Conservation (phyloP, 1,140 invertebrate species). For the Drepana arcuata region DNA sequence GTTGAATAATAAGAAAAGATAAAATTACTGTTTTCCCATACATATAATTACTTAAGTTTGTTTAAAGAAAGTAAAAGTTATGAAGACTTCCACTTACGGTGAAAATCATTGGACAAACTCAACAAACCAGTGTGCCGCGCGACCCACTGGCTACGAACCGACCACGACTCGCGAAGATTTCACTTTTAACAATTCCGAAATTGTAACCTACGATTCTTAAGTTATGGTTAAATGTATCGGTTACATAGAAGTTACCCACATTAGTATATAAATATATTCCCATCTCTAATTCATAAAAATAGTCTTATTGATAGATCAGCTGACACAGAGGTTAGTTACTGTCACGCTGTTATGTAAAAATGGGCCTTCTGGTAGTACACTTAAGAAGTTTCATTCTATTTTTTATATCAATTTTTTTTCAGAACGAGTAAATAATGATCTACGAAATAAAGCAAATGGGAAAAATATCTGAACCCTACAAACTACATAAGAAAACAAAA, state of each 20-base stretch:
- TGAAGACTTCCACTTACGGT: constrained; percentile 23
- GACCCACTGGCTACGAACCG: constrained; percentile 43
- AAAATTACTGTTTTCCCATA: too few relatives aligned
- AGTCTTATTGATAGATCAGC: constrained; percentile 38
- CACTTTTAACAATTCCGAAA: constrained; percentile 53
- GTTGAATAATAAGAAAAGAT: too few relatives aligned
- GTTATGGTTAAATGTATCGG: too few relatives aligned
- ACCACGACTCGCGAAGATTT: constrained; percentile 45
- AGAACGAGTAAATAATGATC: neutral
- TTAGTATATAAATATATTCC: constrained; percentile 1
- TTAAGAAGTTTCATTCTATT: too few relatives aligned
- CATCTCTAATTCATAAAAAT: constrained; percentile 8
- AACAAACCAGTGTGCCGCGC: constrained; percentile 35
- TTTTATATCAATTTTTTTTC: too few relatives aligned
- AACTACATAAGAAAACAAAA: too few relatives aligned
- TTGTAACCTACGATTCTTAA: constrained; percentile 21
- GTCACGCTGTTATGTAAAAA: constrained; percentile 67
- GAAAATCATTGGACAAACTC: constrained; percentile 44
- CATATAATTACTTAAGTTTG: too few relatives aligned
- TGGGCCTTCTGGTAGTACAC: too few relatives aligned
- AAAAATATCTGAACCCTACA: too few relatives aligned
- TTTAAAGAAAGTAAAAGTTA: constrained; percentile 52
- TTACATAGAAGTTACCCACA: too few relatives aligned
- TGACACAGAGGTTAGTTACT: constrained; percentile 54
- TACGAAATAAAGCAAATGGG: too few relatives aligned